These are phyloP conservation scores for Mnemiopsis leidyi DNA, from an alignment of 37 sponge, comb jelly and placozoan genomes.

Conservation along the genomic window DNA sequence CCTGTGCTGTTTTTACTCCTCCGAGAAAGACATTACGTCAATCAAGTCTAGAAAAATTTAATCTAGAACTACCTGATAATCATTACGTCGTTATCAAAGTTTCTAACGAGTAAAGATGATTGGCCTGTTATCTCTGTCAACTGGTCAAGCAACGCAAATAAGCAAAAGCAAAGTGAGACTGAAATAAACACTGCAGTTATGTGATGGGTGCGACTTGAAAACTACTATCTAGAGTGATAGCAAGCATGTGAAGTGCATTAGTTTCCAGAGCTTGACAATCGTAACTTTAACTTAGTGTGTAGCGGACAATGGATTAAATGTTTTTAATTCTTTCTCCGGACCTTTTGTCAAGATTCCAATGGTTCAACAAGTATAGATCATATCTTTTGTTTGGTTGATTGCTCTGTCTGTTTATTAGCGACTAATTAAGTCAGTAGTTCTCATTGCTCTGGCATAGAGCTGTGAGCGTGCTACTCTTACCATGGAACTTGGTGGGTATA, in stretches of 20 bases:
- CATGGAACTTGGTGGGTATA: too few relatives aligned
- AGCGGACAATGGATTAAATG: neutral
- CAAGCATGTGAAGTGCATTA: neutral
- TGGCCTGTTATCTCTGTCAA: neutral
- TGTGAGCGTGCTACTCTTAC: too few relatives aligned
- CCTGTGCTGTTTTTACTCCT: too few relatives aligned
- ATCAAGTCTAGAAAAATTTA: neutral
- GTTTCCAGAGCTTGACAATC: neutral
- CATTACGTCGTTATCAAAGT: too few relatives aligned
- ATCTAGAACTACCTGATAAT: too few relatives aligned
- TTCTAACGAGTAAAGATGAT: neutral
- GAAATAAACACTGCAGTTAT: neutral
- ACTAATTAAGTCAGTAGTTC: too few relatives aligned
- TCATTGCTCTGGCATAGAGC: too few relatives aligned
- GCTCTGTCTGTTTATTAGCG: too few relatives aligned
- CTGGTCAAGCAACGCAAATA: neutral
- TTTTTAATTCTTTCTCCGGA: neutral
- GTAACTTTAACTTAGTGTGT: neutral
- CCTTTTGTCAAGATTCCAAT: neutral
- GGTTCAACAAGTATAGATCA: neutral
- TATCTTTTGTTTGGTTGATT: neutral
- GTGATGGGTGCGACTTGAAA: neutral
- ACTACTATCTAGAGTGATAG: neutral
- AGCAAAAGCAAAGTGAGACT: neutral
- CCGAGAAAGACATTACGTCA: too few relatives aligned